Conservation (phyloP, 2,797 vertebrate genomes). For the Gallirallus australis region DNA sequence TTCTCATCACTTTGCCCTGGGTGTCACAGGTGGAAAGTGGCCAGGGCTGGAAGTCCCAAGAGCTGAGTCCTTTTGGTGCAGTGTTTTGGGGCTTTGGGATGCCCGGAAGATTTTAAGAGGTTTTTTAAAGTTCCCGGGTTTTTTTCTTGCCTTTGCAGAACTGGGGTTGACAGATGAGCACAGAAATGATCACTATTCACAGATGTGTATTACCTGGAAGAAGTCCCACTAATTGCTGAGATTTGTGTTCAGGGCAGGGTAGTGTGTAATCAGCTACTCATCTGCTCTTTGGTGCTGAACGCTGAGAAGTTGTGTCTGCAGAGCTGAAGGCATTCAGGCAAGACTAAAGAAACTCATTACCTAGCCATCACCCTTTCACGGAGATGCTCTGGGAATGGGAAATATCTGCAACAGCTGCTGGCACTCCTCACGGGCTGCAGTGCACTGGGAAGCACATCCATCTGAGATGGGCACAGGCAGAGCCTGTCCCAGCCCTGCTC, state of each 20-base stretch:
- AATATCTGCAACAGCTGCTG: not conserved
- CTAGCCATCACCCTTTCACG: not conserved
- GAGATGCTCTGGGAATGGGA: not conserved
- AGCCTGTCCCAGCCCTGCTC: accelerated
- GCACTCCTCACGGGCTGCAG: not conserved
- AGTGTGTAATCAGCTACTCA: constrained; percentile 55
- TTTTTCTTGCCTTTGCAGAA: not conserved
- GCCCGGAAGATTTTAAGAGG: not conserved
- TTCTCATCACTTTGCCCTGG: not conserved
- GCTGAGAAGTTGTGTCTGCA: not conserved
- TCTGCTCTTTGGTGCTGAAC: constrained; percentile 22
- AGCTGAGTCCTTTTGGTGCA: not conserved
- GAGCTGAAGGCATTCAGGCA: constrained; percentile 40
- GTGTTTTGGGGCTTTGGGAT: not conserved
- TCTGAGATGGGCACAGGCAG: accelerated
- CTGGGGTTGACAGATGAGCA: not conserved
- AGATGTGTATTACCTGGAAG: not conserved
- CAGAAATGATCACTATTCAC: not conserved
- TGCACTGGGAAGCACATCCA: not conserved
- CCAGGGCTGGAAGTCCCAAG: not conserved
- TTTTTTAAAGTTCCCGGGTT: not conserved
- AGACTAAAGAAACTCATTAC: constrained; percentile 72
- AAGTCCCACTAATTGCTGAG: constrained; percentile 1
- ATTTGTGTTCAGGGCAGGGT: constrained; percentile 14
- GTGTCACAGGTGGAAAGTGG: not conserved